Conservation (phyloP, 2,888 invertebrate genomes). For the Didymodactylos carnosus region DNA sequence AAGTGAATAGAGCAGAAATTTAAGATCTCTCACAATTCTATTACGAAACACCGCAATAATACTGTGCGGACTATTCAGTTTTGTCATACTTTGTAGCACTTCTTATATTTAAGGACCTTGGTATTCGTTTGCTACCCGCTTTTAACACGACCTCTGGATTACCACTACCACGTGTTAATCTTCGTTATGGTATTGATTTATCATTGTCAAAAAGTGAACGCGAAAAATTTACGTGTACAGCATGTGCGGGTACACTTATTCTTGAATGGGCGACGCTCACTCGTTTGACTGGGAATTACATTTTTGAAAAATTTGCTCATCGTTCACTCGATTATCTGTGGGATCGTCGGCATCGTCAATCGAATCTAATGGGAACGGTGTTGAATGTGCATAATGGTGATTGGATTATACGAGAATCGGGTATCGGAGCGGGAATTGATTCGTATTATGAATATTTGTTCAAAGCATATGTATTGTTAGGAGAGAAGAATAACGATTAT, state of each 20-base stretch:
- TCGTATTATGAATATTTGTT: constrained; percentile 57
- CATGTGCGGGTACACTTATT: constrained; percentile 92
- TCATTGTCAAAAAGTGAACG: constrained; percentile 21
- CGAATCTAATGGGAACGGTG: constrained; percentile 88
- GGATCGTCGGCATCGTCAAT: constrained; percentile 68
- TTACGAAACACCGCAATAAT: no score
- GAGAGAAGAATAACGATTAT: constrained; percentile 45
- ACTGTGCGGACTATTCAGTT: no score
- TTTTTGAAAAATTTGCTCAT: constrained; percentile 78
- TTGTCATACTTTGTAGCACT: no score
- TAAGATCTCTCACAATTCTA: no score
- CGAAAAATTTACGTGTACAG: constrained; percentile 71
- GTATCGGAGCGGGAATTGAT: constrained; percentile 96
- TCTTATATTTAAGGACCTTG: constrained; percentile 80
- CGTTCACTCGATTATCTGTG: constrained; percentile 88
- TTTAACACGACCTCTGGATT: constrained; percentile 93
- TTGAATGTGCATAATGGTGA: constrained; percentile 92
- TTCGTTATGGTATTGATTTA: constrained; percentile 10
- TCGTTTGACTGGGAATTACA: constrained; percentile 62
- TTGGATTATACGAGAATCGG: constrained; percentile 87
- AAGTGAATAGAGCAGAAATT: no score
- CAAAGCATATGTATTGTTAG: constrained; percentile 64
- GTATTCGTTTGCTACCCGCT: constrained; percentile 74
- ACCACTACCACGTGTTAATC: constrained; percentile 67
- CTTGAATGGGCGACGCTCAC: constrained; percentile 89